These are phyloP conservation scores for Lithobius niger DNA, from an alignment of 1,140 invertebrate genomes.

Conservation along the genomic window DNA sequence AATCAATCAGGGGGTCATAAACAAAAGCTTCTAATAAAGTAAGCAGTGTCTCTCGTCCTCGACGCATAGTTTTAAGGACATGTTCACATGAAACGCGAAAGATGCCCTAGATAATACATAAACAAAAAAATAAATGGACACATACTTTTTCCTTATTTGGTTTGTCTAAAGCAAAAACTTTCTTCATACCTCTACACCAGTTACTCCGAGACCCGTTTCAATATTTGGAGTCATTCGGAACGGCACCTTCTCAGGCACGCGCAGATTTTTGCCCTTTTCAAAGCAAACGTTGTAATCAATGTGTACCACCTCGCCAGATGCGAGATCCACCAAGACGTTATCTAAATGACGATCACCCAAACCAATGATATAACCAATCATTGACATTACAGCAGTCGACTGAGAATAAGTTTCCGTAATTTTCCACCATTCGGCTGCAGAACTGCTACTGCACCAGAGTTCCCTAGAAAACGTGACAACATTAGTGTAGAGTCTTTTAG, in stretches of 20 bases:
- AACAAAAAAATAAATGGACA: not conserved
- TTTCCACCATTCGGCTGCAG: slow-evolving; percentile 80
- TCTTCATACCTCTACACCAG: slow-evolving; percentile 67
- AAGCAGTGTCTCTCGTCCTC: slow-evolving; percentile 69
- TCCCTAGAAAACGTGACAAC: too few relatives aligned
- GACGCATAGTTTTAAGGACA: slow-evolving; percentile 68
- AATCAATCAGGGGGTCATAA: slow-evolving; percentile 86
- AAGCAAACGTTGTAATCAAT: slow-evolving; percentile 99
- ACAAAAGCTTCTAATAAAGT: slow-evolving; percentile 85
- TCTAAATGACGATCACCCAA: slow-evolving; percentile 96
- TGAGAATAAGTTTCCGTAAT: slow-evolving; percentile 77
- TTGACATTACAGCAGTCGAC: slow-evolving; percentile 93
- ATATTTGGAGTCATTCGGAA: slow-evolving; percentile 96
- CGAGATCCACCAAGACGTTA: slow-evolving; percentile 89
- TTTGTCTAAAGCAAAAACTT: not conserved
- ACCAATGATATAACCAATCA: slow-evolving; percentile 95
- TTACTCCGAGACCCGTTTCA: slow-evolving; percentile 76
- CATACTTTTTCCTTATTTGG: not conserved
- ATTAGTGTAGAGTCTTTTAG: too few relatives aligned
- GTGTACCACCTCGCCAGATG: slow-evolving; percentile 90
- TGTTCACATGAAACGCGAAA: slow-evolving; percentile 79
- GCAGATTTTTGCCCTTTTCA: slow-evolving; percentile 87
- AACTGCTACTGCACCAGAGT: slow-evolving; percentile 81
- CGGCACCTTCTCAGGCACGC: slow-evolving; percentile 94
- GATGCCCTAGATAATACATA: slow-evolving; percentile 49